Evolutionary conservation across 2,797 vertebrate species (phyloP).

Genomic region (Numenius phaeopus): DNA sequence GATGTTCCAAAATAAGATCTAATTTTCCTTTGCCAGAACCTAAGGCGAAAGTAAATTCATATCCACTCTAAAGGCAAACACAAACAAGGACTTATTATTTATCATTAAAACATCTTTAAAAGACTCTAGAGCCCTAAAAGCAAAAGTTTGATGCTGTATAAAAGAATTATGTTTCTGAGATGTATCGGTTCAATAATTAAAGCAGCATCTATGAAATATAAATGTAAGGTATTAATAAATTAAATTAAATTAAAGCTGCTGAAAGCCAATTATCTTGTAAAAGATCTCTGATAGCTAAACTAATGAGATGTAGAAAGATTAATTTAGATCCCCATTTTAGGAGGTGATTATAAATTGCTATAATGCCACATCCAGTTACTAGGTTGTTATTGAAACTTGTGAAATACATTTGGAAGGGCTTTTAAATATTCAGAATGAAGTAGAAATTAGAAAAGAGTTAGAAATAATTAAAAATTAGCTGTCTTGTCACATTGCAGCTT

Average conservation of each 20-base stretch:
- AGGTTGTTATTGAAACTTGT: conserved; percentile 61
- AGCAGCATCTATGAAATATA: conserved; percentile 67
- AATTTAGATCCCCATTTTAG: conserved; percentile 60
- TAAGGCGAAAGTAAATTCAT: conserved; percentile 35
- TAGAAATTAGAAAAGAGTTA: conserved; percentile 54
- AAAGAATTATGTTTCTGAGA: conserved; percentile 61
- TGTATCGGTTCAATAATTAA: conserved; percentile 69
- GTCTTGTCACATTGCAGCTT: conserved; percentile 26
- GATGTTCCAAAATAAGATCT: conserved; percentile 46
- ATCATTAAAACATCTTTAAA: conserved; percentile 19
- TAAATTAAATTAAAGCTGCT: conserved; percentile 67
- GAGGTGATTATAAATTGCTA: conserved; percentile 65
- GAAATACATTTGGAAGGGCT: conserved; percentile 56
- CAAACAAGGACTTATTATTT: conserved; percentile 22
- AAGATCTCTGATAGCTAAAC: conserved; percentile 66
- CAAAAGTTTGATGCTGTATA: conserved; percentile 42
- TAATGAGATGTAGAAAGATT: conserved; percentile 72
- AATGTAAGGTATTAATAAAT: conserved; percentile 72
- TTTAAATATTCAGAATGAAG: conserved; percentile 61
- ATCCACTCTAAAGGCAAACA: conserved; percentile 2
- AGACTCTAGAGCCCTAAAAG: conserved; percentile 31
- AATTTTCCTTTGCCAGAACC: not conserved
- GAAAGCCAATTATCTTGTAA: conserved; percentile 69
- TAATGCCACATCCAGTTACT: conserved; percentile 54
- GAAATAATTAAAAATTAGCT: conserved; percentile 60